Evolutionary conservation across 2,888 invertebrate genomes (phyloP), one percentile per base, ranked within the genome.

Genomic region (Standfussiana lucernea): DNA sequence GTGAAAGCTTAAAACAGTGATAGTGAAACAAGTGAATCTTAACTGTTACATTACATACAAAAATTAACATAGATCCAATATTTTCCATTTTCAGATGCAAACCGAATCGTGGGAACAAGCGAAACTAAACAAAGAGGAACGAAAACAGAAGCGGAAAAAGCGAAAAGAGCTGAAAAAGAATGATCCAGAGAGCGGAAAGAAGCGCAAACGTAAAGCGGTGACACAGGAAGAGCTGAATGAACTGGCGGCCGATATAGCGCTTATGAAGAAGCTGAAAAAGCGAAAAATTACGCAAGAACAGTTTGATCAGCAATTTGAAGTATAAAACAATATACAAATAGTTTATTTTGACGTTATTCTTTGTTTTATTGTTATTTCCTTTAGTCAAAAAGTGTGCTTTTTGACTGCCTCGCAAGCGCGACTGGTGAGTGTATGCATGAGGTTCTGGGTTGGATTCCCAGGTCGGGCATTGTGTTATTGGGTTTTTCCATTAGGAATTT

Each of bases 221-320:
- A 97, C 97, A 6, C 97, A 98, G 88, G 98, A 98, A 84, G 98
- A 99, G 89, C 91, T 98, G 42, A 97, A 97, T 47, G 98, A 99
- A 90, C 90, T 99, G 68, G 98, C 98, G 13, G 98, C 97, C 74
- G 99, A 99, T 92, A 97, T 98, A 69, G 97, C 98, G 11, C 95
- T 99, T 40, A 97, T 99, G 80, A 99, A 99, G 93, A 99, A 98
- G 90, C 95, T 99, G 0, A 99, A 99, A 93, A 98, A 98, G 90
- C 98, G 98, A 88, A 99, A 99, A 93, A 98, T 98, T 45, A 97
- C 97, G 0, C 96, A 97, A 72, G 97, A 97, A 84, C 97, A 98
- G 88, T 98, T 97, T 88, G 97, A 98, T 85, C 95, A 97, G 86
- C 96, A 97, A 85, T 97, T 98, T 92, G 97, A 97, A 79, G 91